Conservation (phyloP, 2,888 invertebrate genomes). For the Eristalis intricaria region DNA sequence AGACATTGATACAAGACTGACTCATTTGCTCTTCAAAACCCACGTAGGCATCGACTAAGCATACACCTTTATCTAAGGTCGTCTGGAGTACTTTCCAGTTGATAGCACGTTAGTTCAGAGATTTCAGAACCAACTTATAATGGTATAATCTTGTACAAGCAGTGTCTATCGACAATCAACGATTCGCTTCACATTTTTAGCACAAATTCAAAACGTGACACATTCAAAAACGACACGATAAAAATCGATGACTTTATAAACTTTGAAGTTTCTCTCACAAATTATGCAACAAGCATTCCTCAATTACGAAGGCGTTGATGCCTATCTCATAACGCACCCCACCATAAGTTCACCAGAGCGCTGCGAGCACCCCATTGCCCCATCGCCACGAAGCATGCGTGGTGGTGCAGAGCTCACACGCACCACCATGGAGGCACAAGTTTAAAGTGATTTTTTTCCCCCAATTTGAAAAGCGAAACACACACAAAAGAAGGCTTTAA, state of each 20-base stretch:
- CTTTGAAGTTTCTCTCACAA: neutral
- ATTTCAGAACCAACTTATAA: neutral
- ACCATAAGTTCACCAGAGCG: neutral
- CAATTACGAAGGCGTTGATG: neutral
- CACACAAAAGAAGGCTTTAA: constrained; percentile 29
- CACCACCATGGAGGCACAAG: constrained; percentile 33
- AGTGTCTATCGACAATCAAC: neutral
- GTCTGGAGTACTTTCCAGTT: neutral
- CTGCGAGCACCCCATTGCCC: neutral
- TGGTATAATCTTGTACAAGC: neutral
- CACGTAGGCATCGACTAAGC: too few relatives aligned
- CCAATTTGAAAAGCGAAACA: neutral
- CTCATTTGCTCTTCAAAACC: too few relatives aligned
- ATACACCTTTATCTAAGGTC: too few relatives aligned
- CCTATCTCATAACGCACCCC: neutral
- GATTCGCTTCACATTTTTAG: neutral
- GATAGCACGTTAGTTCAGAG: neutral
- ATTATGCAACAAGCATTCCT: neutral
- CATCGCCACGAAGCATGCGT: neutral
- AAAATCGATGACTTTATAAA: neutral
- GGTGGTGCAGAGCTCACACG: neutral
- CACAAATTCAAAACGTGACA: neutral
- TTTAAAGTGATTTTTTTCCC: constrained; percentile 32
- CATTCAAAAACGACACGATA: neutral
- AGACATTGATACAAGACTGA: too few relatives aligned